Conservation (phyloP, 2,113 vertebrate species). For the Dipodomys spectabilis region DNA sequence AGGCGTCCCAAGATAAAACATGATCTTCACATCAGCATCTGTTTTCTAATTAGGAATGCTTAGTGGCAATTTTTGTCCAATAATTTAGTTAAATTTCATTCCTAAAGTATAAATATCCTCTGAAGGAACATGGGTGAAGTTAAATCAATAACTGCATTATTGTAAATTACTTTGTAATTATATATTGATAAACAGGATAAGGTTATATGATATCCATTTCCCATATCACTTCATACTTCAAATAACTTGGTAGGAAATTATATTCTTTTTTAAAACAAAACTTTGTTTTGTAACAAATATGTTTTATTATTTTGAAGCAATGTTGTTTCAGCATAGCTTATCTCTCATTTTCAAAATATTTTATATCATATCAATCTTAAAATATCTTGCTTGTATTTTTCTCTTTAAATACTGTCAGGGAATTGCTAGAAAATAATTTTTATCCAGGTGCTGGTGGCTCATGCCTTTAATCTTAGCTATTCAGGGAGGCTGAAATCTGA, state of each 20-base stretch:
- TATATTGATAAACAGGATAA: slow-evolving; percentile 67
- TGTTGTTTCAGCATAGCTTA: not conserved
- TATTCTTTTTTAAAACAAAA: slow-evolving; percentile 39
- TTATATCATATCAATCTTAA: not conserved
- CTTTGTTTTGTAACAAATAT: not conserved
- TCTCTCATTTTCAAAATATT: not conserved
- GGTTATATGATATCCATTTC: slow-evolving; percentile 40
- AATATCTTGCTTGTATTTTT: not conserved
- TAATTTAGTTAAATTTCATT: slow-evolving; percentile 66
- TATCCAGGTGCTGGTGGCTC: too few species aligned
- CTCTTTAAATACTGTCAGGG: not conserved
- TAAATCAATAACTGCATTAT: slow-evolving; percentile 75
- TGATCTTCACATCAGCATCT: slow-evolving; percentile 47
- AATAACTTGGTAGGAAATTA: slow-evolving; percentile 55
- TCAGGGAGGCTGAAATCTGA: too few species aligned
- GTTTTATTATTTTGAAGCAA: slow-evolving; percentile 27
- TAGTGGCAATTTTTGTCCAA: slow-evolving; percentile 35
- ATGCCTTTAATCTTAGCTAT: too few species aligned
- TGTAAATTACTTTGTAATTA: slow-evolving; percentile 79
- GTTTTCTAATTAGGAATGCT: slow-evolving; percentile 57
- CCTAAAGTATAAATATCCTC: slow-evolving; percentile 62
- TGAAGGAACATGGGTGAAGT: slow-evolving; percentile 49
- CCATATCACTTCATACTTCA: not conserved
- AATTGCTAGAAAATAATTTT: not conserved
- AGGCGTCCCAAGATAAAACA: slow-evolving; percentile 45